A percentile compares a stretch with the other conserved stretches of the same genome.
Evolutionary conservation across 2,113 vertebrate genomes (phyloP).

Genomic region (Dicaeum eximium): DNA sequence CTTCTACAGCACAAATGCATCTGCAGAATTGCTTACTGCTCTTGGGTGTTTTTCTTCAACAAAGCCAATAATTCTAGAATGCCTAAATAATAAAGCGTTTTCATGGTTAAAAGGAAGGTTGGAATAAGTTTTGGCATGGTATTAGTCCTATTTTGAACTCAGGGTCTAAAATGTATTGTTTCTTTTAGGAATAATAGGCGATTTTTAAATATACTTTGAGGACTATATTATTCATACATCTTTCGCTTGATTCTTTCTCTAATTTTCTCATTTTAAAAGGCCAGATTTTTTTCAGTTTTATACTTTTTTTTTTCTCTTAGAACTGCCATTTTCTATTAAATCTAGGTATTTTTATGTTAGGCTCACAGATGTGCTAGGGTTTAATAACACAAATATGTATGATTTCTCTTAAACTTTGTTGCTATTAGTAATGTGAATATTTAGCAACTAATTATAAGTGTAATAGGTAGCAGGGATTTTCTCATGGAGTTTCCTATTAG

Average conservation of each 20-base stretch:
- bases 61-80: not conserved
- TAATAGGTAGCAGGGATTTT: not conserved
- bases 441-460: not conserved
- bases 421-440: not conserved
- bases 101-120: not conserved
- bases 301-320: not conserved
- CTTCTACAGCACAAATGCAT: not conserved
- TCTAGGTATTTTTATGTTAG: not conserved
- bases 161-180: not conserved
- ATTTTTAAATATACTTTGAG: not conserved
- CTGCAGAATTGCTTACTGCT: constrained; percentile 1
- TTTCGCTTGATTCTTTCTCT: not conserved
- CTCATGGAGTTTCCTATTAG: not conserved
- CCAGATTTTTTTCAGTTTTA: not conserved
- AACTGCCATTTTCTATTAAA: not conserved
- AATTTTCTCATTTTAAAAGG: not conserved
- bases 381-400: not conserved
- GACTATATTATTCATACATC: not conserved
- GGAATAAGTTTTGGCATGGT: not conserved
- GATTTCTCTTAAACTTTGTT: not conserved
- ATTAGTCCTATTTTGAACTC: not conserved
- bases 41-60: not conserved
- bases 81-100: not conserved
- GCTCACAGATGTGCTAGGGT: not conserved
- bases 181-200: not conserved